Evolutionary conservation across 2,113 vertebrate species (phyloP), one percentile per base, ranked within the genome.

Genomic region (Coturnix japonica): DNA sequence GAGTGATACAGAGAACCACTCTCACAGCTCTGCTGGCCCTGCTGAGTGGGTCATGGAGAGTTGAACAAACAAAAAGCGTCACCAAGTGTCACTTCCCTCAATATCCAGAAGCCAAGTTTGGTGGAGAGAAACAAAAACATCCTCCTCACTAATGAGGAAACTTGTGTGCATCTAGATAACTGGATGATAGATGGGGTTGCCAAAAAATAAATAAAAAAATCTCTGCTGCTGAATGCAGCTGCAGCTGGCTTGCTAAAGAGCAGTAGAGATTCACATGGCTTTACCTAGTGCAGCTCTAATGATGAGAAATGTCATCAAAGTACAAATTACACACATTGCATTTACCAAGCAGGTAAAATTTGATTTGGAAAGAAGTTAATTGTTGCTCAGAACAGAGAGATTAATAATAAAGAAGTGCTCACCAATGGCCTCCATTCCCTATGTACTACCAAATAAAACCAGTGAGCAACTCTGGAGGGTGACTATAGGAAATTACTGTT

Each of bases 71-170:
- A 12, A 56, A 69, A 46, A 46, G 4, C 44, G 41, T 79, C 28
- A 12, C 7, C 3, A 66, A 65, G 5, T 0, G 4, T 15, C 51
- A 20, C 69, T 43, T 77, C 76, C 89, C 73, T 81, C 22, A 2
- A 20, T 67, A 76, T 67, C 51, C 43, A 71, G 51, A 60, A 51
- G 51, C 76, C 86, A 93, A 83, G 31, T 81, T 60, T 31, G 30
- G 43, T 71, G 43, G 31, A 88, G 46, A 83, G 21, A 10, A 77
- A 28, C 56, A 60, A 69, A 89, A 87, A 93, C 64, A 60, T 88
- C 85, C 82, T 88, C 16, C 88, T 46, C 73, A 63, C 70, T 87
- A 80, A 33, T 16, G 46, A 93, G 94, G 92, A 94, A 93, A 66
- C 83, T 30, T 77, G 31, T 83, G 76, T 77, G 33, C 33, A 9